These are phyloP conservation scores for Cygnus olor DNA, from an alignment of 2,797 vertebrate species.

Conservation along the genomic window DNA sequence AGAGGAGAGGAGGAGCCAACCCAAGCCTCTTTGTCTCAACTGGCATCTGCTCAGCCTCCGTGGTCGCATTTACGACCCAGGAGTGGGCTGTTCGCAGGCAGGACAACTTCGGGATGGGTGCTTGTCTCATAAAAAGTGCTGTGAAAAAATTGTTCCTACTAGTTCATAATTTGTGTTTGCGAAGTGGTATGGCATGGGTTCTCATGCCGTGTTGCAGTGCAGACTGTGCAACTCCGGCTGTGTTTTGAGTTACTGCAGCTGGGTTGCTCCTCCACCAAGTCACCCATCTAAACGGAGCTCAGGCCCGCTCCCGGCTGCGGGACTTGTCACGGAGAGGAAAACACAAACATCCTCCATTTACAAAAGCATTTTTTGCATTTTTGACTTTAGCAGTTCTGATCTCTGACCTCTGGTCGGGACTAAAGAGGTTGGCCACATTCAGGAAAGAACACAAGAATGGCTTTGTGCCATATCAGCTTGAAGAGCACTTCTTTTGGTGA, in stretches of 20 bases:
- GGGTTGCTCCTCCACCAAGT: not conserved
- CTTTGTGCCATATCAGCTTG: not conserved
- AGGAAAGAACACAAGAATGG: not conserved
- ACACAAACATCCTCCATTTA: not conserved
- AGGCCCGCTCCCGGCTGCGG: not conserved
- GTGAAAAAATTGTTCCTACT: too few relatives aligned
- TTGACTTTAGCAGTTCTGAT: not conserved
- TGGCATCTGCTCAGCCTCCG: not conserved
- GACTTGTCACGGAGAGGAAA: not conserved
- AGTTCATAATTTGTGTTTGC: not conserved
- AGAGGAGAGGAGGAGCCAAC: not conserved
- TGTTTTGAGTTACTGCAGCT: not conserved
- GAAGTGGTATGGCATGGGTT: too few relatives aligned
- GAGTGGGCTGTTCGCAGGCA: not conserved
- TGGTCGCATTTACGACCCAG: not conserved
- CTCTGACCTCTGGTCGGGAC: not conserved
- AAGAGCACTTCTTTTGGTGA: not conserved
- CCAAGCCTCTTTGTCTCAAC: not conserved
- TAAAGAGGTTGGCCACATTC: not conserved
- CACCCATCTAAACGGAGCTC: fast-evolving
- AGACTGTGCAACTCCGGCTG: too few relatives aligned
- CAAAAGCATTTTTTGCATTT: not conserved
- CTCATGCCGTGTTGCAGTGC: too few relatives aligned
- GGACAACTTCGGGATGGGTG: not conserved
- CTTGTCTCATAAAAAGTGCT: not conserved